These are phyloP conservation scores for Strigamia maritima DNA, from an alignment of 2,888 invertebrate species.

Conservation along the genomic window DNA sequence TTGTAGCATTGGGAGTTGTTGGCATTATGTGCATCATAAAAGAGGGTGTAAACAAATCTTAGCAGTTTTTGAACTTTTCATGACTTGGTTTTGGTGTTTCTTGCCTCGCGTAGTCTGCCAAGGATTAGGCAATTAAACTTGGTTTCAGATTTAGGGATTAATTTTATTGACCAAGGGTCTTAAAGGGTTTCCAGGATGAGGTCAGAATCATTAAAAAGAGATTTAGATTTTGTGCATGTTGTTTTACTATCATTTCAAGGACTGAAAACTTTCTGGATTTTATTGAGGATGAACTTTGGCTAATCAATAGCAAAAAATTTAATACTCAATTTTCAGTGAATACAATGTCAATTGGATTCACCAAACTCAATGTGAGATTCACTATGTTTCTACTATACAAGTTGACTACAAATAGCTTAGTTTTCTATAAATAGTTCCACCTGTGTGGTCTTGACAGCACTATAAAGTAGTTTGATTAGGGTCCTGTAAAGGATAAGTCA, in stretches of 20 bases:
- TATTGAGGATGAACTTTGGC: no score
- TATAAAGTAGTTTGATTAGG: no score
- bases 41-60: constrained; percentile 16
- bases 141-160: not conserved
- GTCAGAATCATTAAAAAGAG: not conserved
- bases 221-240: not conserved
- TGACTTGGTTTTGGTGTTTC: not conserved
- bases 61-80: constrained; percentile 11
- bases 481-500: no score
- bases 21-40: not conserved
- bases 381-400: no score
- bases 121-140: not conserved
- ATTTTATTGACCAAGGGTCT: not conserved
- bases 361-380: no score
- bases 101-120: not conserved
- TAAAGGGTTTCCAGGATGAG: not conserved
- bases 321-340: no score
- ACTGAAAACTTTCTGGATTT: not conserved
- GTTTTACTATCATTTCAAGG: not conserved
- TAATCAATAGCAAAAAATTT: no score
- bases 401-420: no score
- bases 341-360: no score
- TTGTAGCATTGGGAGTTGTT: not conserved
- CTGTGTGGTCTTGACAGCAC: no score
- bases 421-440: no score